phyloP scores from a whole-genome alignment of 2,888 invertebrate genomes.

The Mesodorylaimus sp. region DNA sequence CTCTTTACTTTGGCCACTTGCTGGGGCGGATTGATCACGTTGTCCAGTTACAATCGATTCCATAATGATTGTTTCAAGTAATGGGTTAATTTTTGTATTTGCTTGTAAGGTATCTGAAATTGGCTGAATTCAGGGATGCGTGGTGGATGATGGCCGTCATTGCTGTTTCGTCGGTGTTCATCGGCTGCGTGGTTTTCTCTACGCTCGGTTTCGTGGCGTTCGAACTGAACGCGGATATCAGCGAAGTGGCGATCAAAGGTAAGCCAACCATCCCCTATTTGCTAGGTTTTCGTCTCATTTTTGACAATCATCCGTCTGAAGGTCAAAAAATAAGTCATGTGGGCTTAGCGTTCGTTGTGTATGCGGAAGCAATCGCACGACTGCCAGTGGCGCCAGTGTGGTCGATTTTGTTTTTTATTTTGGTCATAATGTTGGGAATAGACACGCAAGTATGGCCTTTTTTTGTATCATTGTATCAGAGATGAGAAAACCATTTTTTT shows the following conservation, averaged over 20 bases:
- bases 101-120: neutral
- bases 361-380: slow-evolving; percentile 57
- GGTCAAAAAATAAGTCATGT: slow-evolving; percentile 32
- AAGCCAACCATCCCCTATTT: slow-evolving; percentile 3
- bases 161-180: slow-evolving; percentile 57
- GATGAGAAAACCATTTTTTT: slow-evolving; percentile 8
- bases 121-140: too few species aligned
- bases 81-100: neutral
- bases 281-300: neutral
- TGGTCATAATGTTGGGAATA: slow-evolving; percentile 24
- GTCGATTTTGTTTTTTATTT: slow-evolving; percentile 61
- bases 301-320: too few species aligned
- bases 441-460: slow-evolving; percentile 18
- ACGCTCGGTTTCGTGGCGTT: slow-evolving; percentile 62
- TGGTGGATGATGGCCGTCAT: too few species aligned
- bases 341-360: slow-evolving; percentile 63
- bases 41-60: slow-evolving; percentile 66
- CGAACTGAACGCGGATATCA: slow-evolving; percentile 44
- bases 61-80: slow-evolving; percentile 59
- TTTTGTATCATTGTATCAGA: neutral
- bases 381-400: slow-evolving; percentile 60
- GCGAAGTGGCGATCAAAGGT: slow-evolving; percentile 21
- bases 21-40: slow-evolving; percentile 66
- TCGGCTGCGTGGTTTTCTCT: slow-evolving; percentile 59
- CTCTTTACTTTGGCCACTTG: slow-evolving; percentile 68